Evolutionary conservation across 2,797 vertebrate genomes (phyloP), one percentile per base, ranked within the genome.

Genomic region (Pteronotus mesoamericanus): DNA sequence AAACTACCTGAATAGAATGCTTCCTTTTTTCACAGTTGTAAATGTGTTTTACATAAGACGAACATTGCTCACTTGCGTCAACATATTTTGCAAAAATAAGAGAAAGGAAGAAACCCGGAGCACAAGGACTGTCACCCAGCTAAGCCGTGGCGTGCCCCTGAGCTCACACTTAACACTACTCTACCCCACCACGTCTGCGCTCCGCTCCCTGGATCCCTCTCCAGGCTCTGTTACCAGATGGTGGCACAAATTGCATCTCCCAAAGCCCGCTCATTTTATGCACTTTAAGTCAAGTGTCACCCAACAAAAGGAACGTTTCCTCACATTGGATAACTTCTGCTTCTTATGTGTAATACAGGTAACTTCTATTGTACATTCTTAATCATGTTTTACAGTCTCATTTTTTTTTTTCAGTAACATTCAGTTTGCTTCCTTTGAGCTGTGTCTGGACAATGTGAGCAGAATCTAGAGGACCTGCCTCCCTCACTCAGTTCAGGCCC

Each of bases 401-500:
- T 44, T 24, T 90, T 12, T 44, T 71, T 72, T 51, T 64, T 37
- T 86, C 6, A 24, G 74, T 44, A 44, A 46, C 53, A 32, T 64
- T 44, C 66, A 22, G 16, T 37, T 79, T n/a, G 4, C n/a, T 84
- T 59, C 71, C 44, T 89, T 15, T n/a, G 8, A 44, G 72, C 29
- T 86, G 22, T 44, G 55, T n/a, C 55, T 95, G 59, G 59, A 75
- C 1, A 1, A 77, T 14, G 53, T 34, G 48, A 74, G 15, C 1
- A 0, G 29, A n/a, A 51, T 24, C 86, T 42, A 86, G 72, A 95
- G 75, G 48, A 55, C 91, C 57, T 19, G 34, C 11, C 37, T 68
- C 0, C 8, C 4, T 0, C 0, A 15, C 9, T 4, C 44, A 19
- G 51, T 90, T 39, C 8, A 92, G n/a, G n/a, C n/a, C n/a, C n/a